Evolutionary conservation across 2,888 invertebrate genomes (phyloP).

Genomic region (Pristionchus japonicus): DNA sequence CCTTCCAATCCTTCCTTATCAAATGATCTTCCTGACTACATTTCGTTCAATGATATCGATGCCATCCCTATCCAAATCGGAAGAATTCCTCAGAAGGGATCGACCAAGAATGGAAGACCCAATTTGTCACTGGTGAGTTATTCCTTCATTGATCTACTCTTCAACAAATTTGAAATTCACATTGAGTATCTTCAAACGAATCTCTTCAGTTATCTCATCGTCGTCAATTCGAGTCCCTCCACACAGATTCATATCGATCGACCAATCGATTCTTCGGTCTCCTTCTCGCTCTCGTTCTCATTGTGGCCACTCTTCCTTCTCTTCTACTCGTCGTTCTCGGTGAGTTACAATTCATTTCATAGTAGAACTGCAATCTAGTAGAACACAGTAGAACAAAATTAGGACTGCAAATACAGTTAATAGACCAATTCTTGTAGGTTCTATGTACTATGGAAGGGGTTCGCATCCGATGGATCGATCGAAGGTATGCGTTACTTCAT

Average conservation of each 20-base stretch:
- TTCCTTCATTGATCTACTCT: too few species aligned
- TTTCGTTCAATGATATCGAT: slow-evolving; percentile 20
- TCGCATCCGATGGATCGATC: slow-evolving; percentile 43
- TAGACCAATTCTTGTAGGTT: background rate
- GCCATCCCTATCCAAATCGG: slow-evolving; percentile 44
- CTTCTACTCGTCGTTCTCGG: slow-evolving; percentile 36
- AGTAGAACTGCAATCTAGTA: background rate
- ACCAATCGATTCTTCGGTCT: slow-evolving; percentile 24
- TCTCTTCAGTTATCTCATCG: slow-evolving; percentile 20
- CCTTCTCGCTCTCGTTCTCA: slow-evolving; percentile 25
- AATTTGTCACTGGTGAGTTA: slow-evolving; percentile 35
- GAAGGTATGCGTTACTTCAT: background rate
- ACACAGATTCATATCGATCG: background rate
- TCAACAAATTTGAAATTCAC: too few species aligned
- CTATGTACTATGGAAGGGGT: slow-evolving; percentile 40
- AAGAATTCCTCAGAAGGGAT: background rate
- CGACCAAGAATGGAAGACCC: background rate
- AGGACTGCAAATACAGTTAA: too few species aligned
- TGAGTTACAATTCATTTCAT: background rate
- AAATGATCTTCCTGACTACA: slow-evolving; percentile 14
- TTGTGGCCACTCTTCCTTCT: slow-evolving; percentile 35
- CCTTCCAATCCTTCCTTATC: background rate
- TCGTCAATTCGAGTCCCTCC: slow-evolving; percentile 35
- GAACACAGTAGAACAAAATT: too few species aligned
- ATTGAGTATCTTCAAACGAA: too few species aligned